Evolutionary conservation across 2,888 invertebrate genomes (phyloP).

Genomic region (Rhyacophila evoluta): DNA sequence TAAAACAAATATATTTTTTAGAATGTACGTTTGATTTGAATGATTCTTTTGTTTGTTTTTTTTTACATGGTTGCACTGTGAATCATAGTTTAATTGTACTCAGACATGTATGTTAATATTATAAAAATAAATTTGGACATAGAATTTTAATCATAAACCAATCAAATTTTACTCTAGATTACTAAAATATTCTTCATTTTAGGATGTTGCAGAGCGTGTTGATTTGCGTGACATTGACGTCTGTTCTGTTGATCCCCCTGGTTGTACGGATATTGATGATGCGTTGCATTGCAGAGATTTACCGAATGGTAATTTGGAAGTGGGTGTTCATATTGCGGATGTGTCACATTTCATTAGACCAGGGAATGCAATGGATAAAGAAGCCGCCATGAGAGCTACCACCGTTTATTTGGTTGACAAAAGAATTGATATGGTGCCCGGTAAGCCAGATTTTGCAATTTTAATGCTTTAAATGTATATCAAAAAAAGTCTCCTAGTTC

Average conservation of each 20-base stretch:
- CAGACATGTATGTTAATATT: no score
- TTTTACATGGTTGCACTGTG: neutral
- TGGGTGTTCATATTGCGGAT: slow-evolving; percentile 99
- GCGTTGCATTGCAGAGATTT: slow-evolving; percentile 90
- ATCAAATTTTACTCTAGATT: no score
- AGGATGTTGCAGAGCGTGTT: slow-evolving; percentile 82
- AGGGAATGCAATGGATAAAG: slow-evolving; percentile 90
- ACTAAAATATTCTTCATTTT: slow-evolving; percentile 55
- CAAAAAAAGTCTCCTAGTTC: no score
- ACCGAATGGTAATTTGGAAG: slow-evolving; percentile 80
- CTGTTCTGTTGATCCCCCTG: slow-evolving; percentile 98
- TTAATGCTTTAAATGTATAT: no score
- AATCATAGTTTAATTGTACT: neutral
- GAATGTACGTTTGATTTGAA: neutral
- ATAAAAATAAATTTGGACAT: no score
- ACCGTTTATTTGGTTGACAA: slow-evolving; percentile 97
- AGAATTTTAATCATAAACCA: no score
- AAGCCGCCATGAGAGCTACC: slow-evolving; percentile 94
- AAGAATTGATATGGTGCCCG: slow-evolving; percentile 89
- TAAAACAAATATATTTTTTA: neutral
- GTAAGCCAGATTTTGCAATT: no score
- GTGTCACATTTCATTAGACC: slow-evolving; percentile 97
- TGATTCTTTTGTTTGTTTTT: slow-evolving; percentile 8
- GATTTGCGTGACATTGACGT: slow-evolving; percentile 89
- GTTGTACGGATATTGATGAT: slow-evolving; percentile 99